Evolutionary conservation across 2,797 vertebrate genomes (phyloP).

Genomic region (Liparis tanakae): DNA sequence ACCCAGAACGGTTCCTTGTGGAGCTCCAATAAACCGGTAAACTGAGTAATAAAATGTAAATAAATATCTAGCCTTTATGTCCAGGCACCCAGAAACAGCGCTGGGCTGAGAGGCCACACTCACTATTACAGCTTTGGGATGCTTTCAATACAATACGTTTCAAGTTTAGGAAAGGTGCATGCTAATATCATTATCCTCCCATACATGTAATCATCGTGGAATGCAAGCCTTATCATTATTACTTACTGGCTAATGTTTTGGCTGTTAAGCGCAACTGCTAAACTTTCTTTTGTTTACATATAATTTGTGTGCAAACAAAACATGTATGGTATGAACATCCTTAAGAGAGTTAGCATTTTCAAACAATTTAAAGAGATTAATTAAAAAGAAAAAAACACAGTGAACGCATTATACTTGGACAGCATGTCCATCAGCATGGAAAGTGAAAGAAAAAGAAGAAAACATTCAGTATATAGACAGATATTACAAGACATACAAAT

Average conservation of each 20-base stretch:
- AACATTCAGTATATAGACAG: neutral
- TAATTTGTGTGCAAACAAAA: neutral
- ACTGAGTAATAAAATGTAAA: neutral
- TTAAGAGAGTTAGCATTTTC: neutral
- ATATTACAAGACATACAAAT: constrained; percentile 17
- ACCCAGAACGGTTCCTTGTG: no score
- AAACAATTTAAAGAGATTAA: no score
- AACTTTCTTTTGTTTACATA: neutral
- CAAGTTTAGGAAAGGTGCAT: neutral
- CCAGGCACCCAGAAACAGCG: neutral
- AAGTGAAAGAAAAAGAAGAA: constrained; percentile 2
- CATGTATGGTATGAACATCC: neutral
- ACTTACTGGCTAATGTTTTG: neutral
- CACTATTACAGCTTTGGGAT: neutral
- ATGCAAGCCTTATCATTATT: neutral
- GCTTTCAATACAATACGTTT: neutral
- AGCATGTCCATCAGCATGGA: constrained; percentile 40
- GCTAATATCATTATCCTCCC: neutral
- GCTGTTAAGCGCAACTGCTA: neutral
- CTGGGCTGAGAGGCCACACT: neutral
- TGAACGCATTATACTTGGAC: constrained; percentile 9
- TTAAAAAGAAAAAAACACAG: no score
- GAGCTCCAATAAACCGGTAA: neutral
- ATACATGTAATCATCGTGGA: neutral
- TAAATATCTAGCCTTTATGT: neutral